These are phyloP conservation scores for Cyclopterus lumpus DNA, from an alignment of 2,797 vertebrate species.

Conservation along the genomic window DNA sequence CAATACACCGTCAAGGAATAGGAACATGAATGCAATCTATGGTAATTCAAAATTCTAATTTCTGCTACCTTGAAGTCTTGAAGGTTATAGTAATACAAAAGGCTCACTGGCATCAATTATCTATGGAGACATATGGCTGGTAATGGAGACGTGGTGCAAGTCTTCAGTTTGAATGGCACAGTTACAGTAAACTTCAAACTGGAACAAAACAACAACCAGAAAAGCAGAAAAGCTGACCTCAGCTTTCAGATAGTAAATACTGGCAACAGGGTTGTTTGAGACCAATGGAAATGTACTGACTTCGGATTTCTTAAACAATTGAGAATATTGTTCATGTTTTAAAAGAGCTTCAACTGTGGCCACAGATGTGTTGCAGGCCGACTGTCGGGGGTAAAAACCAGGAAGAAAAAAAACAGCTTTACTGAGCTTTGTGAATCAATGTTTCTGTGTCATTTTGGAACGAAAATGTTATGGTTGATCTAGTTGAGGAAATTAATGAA, in stretches of 20 bases:
- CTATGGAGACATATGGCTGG: constrained; percentile 24
- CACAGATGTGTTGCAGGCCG: not conserved
- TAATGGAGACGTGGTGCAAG: not conserved
- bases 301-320: not conserved
- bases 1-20: not conserved
- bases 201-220: not conserved
- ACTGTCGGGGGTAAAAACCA: not conserved
- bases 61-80: not conserved
- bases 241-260: constrained; percentile 20
- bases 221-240: not conserved
- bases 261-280: not conserved
- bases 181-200: not conserved
- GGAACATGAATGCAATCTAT: not conserved
- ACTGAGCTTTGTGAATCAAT: not conserved
- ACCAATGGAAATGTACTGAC: constrained; percentile 13
- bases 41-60: not conserved
- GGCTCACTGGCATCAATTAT: constrained; percentile 35
- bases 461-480: constrained; percentile 2
- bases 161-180: not conserved
- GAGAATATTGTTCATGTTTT: not conserved
- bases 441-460: not conserved
- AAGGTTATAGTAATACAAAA: constrained; percentile 6
- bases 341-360: not conserved
- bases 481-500: not conserved
- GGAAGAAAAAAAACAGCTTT: constrained; percentile 1